These are phyloP conservation scores for Drosophila funebris DNA, from an alignment of 1,140 invertebrate species.

Conservation along the genomic window DNA sequence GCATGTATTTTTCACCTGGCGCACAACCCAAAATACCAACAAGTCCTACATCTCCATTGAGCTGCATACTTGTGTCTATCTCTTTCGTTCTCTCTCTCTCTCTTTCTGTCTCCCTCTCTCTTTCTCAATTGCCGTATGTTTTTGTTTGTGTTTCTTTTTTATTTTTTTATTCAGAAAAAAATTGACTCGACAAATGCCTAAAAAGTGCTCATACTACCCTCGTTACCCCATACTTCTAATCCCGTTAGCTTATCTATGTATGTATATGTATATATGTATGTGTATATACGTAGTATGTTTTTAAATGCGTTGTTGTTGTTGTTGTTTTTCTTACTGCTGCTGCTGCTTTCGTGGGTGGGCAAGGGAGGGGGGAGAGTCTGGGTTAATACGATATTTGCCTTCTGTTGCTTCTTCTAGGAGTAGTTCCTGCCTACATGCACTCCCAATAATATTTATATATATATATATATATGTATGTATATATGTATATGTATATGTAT, in stretches of 20 bases:
- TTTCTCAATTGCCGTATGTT: neutral
- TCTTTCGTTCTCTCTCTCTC: neutral
- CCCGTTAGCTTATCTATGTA: neutral
- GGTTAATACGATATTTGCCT: neutral
- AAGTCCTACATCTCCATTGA: neutral
- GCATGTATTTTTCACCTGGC: conserved; percentile 1
- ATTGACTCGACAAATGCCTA: conserved; percentile 33
- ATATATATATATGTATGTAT: conserved; percentile 8
- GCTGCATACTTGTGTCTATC: neutral
- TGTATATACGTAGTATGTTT: neutral
- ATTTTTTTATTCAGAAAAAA: conserved; percentile 12
- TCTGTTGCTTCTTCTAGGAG: neutral
- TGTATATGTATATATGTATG: conserved; percentile 1
- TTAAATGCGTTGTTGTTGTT: conserved; percentile 2
- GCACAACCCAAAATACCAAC: conserved; percentile 6
- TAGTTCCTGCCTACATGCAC: conserved; percentile 27
- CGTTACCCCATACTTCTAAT: neutral
- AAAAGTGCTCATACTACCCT: conserved; percentile 18
- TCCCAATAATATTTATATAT: conserved; percentile 21
- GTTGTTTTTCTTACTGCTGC: neutral
- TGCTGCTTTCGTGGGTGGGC: neutral
- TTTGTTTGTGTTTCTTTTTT: neutral
- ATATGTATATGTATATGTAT: conserved; percentile 13
- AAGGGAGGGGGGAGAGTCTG: neutral
- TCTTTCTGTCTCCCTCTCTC: neutral